phyloP scores from a whole-genome alignment of 2,888 invertebrate genomes.

The Crepidodera aurea region DNA sequence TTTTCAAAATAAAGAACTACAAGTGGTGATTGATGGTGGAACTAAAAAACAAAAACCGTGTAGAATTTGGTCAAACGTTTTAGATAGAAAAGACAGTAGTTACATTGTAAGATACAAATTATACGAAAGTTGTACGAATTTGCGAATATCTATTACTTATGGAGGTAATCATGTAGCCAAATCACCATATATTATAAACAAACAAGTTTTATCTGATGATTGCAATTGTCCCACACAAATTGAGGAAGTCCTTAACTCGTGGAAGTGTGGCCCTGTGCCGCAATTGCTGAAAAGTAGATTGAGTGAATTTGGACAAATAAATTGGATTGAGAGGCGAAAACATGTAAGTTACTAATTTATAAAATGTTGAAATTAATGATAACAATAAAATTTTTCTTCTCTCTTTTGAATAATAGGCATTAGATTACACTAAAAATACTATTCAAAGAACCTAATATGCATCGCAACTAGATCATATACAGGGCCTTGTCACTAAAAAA shows the following conservation, averaged over 20 bases:
- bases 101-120: conserved; percentile 85
- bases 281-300: conserved; percentile 79
- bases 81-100: conserved; percentile 85
- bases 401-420: no score
- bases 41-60: conserved; percentile 67
- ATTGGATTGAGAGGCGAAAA: conserved; percentile 72
- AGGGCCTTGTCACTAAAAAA: no score
- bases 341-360: no score
- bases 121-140: conserved; percentile 75
- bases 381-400: no score
- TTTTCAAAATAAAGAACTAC: conserved; percentile 62
- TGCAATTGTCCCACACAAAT: conserved; percentile 81
- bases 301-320: conserved; percentile 69
- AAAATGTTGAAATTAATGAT: no score
- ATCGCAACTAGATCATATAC: no score
- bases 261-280: conserved; percentile 71
- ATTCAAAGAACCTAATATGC: no score
- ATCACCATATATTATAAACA: conserved; percentile 72
- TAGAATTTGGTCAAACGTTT: conserved; percentile 76
- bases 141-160: conserved; percentile 74
- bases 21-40: conserved; percentile 68
- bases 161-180: conserved; percentile 68
- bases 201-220: conserved; percentile 78
- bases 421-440: no score
- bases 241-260: conserved; percentile 71